phyloP scores from a whole-genome alignment of 2,888 invertebrate species.

The Copidosoma aretas region DNA sequence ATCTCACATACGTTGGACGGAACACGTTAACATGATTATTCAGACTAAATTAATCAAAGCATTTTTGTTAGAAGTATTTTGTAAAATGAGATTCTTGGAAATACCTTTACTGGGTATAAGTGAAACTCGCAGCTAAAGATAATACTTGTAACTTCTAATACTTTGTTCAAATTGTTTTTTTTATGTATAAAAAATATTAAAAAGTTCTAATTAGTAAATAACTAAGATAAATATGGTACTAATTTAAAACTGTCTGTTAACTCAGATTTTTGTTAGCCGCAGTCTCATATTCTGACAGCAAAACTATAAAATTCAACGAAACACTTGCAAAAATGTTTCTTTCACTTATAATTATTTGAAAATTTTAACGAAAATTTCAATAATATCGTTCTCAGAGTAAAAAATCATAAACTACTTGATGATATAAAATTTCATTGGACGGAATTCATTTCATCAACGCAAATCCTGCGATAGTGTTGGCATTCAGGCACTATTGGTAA shows the following conservation, averaged over 20 bases:
- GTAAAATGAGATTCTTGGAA: constrained; percentile 7
- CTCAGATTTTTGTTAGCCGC: neutral
- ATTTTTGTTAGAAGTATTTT: constrained; percentile 3
- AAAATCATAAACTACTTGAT: constrained; percentile 3
- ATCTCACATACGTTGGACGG: constrained; percentile 26
- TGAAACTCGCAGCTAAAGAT: no score
- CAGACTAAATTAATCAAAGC: constrained; percentile 5
- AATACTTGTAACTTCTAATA: constrained; percentile 5
- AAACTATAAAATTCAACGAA: no score
- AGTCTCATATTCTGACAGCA: no score
- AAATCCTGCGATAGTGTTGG: neutral
- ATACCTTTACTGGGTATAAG: neutral
- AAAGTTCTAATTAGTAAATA: neutral
- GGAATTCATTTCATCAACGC: constrained; percentile 12
- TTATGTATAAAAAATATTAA: neutral
- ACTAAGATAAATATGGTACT: neutral
- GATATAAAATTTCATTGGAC: constrained; percentile 16
- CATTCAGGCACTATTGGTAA: constrained; percentile 25
- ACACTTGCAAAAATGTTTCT: no score
- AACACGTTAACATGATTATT: constrained; percentile 8
- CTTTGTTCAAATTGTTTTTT: constrained; percentile 2
- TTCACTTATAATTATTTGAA: neutral
- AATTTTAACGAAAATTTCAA: neutral
- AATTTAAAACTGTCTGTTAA: neutral
- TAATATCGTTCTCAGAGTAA: neutral